phyloP scores from a whole-genome alignment of 2,797 vertebrate species.

The Dicrostonyx torquatus region DNA sequence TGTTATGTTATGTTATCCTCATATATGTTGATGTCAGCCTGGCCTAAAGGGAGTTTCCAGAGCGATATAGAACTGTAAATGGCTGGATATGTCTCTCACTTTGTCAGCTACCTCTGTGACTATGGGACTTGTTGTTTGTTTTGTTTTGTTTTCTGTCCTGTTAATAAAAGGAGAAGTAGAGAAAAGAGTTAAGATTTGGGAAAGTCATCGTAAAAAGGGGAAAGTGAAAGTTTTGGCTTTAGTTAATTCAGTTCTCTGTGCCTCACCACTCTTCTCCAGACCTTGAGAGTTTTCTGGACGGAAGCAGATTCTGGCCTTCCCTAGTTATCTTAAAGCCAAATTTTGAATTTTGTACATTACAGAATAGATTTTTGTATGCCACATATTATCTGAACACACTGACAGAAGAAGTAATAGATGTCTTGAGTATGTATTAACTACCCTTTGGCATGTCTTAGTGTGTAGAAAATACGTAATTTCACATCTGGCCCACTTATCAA shows the following conservation, averaged over 20 bases:
- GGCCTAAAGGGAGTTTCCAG: not conserved
- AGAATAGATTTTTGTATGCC: conserved; percentile 64
- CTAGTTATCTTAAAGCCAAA: conserved; percentile 43
- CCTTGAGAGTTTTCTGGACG: not conserved
- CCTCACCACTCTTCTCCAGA: not conserved
- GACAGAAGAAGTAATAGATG: conserved; percentile 68
- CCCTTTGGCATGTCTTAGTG: not conserved
- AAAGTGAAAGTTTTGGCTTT: conserved; percentile 20
- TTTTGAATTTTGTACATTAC: conserved; percentile 32
- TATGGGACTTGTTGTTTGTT: not conserved
- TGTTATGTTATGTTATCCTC: not conserved
- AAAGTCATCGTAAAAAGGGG: conserved; percentile 10
- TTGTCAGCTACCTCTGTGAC: not conserved
- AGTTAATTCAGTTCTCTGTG: not conserved
- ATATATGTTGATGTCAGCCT: not conserved
- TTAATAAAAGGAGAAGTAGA: not conserved
- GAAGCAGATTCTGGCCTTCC: conserved; percentile 29
- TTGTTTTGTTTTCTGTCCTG: not conserved
- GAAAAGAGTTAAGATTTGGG: not conserved
- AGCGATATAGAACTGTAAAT: not conserved
- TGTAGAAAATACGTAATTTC: conserved; percentile 63
- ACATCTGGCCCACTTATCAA: conserved; percentile 47
- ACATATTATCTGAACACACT: conserved; percentile 71
- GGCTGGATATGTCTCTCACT: not conserved
- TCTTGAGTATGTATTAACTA: conserved; percentile 67